Conservation (phyloP, 2,113 vertebrate genomes). For the Carollia perspicillata region DNA sequence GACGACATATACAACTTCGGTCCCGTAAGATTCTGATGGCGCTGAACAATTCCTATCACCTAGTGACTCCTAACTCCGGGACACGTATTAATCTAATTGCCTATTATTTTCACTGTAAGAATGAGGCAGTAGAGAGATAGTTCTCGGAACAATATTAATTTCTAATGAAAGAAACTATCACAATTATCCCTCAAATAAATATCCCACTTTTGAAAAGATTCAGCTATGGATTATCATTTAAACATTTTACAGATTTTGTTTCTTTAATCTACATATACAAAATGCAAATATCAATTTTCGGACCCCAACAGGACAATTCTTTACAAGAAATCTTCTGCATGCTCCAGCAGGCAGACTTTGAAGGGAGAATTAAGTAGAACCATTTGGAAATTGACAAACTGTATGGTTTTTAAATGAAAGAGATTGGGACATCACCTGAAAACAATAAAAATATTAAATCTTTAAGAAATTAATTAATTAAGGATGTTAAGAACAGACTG, state of each 20-base stretch:
- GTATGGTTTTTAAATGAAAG: not conserved
- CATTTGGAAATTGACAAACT: not conserved
- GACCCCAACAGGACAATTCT: not conserved
- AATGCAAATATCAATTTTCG: not conserved
- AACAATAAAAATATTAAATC: not conserved
- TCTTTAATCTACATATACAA: not conserved
- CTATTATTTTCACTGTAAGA: not conserved
- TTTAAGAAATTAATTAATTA: not conserved
- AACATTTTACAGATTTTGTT: not conserved
- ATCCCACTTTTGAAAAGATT: slow-evolving; percentile 13
- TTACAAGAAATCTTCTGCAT: not conserved
- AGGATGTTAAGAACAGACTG: not conserved
- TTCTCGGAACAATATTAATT: slow-evolving; percentile 14
- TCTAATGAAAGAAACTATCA: slow-evolving; percentile 25
- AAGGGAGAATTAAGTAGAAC: not conserved
- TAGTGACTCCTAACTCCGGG: not conserved
- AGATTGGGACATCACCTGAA: slow-evolving; percentile 15
- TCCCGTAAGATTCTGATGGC: not conserved
- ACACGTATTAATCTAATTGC: not conserved
- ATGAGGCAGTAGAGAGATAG: not conserved
- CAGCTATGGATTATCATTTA: not conserved
- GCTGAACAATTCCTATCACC: not conserved
- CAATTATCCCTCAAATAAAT: slow-evolving; percentile 1
- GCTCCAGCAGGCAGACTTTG: not conserved
- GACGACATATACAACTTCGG: not conserved